Evolutionary conservation across 92 coral and sea anemone genomes (phyloP).

Genomic region (Blastomussa wellsi): DNA sequence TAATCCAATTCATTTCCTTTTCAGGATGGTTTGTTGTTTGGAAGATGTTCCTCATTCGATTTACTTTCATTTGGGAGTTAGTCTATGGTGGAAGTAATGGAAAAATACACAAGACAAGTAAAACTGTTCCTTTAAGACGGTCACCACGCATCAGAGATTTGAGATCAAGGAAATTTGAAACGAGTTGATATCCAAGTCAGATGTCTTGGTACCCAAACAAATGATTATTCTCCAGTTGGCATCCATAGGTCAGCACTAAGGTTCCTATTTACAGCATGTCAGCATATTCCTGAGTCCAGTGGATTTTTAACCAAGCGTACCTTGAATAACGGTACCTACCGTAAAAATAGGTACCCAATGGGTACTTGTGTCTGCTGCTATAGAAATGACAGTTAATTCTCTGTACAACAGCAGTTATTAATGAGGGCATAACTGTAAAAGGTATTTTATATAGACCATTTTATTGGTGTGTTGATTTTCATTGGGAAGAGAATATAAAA

Average conservation of each 20-base stretch:
- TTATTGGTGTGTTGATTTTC: no score
- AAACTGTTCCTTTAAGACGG: conserved; percentile 67
- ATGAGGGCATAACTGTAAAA: no score
- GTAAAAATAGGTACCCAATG: no score
- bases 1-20: neutral
- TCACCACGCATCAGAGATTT: conserved; percentile 78
- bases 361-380: no score
- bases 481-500: no score
- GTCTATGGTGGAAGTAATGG: conserved; percentile 85
- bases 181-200: neutral
- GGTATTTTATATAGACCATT: no score
- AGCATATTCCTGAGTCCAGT: no score
- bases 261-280: no score
- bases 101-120: conserved; percentile 57
- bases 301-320: no score
- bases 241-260: conserved; percentile 1
- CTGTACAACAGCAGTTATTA: no score
- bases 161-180: conserved; percentile 35
- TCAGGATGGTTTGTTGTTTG: conserved; percentile 93
- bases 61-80: conserved; percentile 92
- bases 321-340: no score
- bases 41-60: conserved; percentile 95
- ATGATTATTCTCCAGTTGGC: neutral
- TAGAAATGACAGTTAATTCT: no score
- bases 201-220: neutral